phyloP scores from a whole-genome alignment of 1,140 invertebrate species.

The Drosophila nasuta region DNA sequence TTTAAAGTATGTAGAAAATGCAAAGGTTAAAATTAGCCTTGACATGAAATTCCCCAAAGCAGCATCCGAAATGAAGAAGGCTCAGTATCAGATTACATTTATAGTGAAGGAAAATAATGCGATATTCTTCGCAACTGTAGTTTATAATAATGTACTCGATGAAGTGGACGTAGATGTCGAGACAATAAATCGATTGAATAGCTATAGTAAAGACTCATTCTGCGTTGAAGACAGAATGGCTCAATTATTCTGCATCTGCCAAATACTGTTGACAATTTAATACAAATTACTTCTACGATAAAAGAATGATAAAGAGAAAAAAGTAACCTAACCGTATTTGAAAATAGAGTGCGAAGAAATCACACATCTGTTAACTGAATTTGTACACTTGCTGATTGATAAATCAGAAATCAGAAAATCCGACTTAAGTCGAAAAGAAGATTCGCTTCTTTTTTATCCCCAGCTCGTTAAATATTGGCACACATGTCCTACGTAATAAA shows the following conservation, averaged over 20 bases:
- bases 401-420: conserved; percentile 4
- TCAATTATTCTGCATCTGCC: conserved; percentile 85
- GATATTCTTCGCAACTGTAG: conserved; percentile 87
- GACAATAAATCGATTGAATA: conserved; percentile 87
- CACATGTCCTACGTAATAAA: background rate
- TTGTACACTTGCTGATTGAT: conserved; percentile 18
- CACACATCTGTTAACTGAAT: background rate
- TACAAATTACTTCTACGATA: background rate
- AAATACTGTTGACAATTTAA: background rate
- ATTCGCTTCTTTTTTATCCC: background rate
- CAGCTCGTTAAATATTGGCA: background rate
- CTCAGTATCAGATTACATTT: conserved; percentile 56
- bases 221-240: conserved; percentile 86
- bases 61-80: conserved; percentile 22
- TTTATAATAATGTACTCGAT: conserved; percentile 69
- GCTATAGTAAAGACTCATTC: conserved; percentile 85
- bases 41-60: conserved; percentile 16
- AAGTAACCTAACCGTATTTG: background rate
- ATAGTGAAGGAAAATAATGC: conserved; percentile 78
- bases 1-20: conserved; percentile 48
- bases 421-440: conserved; percentile 2
- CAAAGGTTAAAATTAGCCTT: conserved; percentile 38
- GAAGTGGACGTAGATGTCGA: conserved; percentile 55
- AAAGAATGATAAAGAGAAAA: background rate
- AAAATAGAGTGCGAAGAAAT: background rate